Percentiles rank a stretch among this genome's conserved stretches.
Evolutionary conservation across 2,113 vertebrate genomes (phyloP).

Genomic region (Patagioenas fasciata): DNA sequence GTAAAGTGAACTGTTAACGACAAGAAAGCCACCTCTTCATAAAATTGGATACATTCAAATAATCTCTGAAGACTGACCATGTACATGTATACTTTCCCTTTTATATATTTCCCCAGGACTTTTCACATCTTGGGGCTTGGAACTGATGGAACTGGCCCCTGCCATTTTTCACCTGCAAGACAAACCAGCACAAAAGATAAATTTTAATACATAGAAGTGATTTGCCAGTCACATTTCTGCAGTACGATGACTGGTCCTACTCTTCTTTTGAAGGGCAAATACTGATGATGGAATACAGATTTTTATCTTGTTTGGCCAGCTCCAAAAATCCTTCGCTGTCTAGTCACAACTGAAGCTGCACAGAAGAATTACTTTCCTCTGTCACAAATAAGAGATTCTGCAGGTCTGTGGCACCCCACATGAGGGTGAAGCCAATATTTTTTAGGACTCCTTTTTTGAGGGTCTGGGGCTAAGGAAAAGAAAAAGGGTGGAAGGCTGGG

Average conservation of each 20-base stretch:
- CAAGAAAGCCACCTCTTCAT: not conserved
- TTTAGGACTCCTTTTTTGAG: not conserved
- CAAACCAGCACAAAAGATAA: constrained; percentile 7
- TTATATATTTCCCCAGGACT: not conserved
- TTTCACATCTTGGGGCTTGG: constrained; percentile 55
- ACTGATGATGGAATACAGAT: not conserved
- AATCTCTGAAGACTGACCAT: not conserved
- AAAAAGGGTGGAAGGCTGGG: not conserved
- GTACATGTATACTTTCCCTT: not conserved
- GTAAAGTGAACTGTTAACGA: not conserved
- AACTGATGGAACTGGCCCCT: constrained; percentile 68
- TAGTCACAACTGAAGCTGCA: not conserved
- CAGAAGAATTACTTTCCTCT: not conserved
- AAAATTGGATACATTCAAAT: not conserved
- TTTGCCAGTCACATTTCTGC: not conserved
- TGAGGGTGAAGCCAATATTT: not conserved
- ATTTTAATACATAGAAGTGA: not conserved
- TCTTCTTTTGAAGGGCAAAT: not conserved
- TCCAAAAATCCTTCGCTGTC: not conserved
- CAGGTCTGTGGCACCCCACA: not conserved
- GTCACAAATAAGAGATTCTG: not conserved
- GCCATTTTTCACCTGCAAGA: constrained; percentile 77
- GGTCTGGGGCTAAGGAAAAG: not conserved
- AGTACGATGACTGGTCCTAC: not conserved
- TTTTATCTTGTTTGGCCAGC: not conserved